Base-by-base conservation (phyloP, 2,888 invertebrate genomes). In the Dryomyza anilis region DNA sequence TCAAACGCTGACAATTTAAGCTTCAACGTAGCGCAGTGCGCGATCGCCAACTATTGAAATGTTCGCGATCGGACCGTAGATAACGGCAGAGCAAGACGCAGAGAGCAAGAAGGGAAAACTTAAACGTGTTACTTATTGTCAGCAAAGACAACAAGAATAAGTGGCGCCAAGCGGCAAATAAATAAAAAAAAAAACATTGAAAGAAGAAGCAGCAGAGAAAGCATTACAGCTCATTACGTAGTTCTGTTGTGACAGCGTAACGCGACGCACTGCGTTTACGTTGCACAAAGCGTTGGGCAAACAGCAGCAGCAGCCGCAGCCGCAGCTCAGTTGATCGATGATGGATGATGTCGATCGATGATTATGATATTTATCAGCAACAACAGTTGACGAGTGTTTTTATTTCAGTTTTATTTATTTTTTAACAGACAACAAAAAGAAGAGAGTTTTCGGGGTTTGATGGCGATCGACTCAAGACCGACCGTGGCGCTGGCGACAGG, bases 141-240 rank as follows among this genome's bases (percentile, higher is more conserved):
- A 33, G 23, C 3, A n/a, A 21, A 50, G 50, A 25, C 50, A 50
- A 27, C 27, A 60, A 62, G 61, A 70, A 71, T 64, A 46, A 68
- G 73, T 74, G 78, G 78, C 78, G 78, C 78, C 78, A 68, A 71
- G 75, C 70, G 71, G 71, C 73, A 76, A 77, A 78, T 70, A 74
- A 66, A 52, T 27, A 56, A 61, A 62, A 48, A 5, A 19, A 55
- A 45, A 30, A 55, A n/a, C 30, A 64, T 52, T 19, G 10, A 21
- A 55, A 4, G 23, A 48, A 19, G 48, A 48, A 48, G n/a, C 21
- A 25, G 25, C 14, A 21, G 19, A 19, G 21, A 50, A 50, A 14
- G 5, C 19, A 6, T 23, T 4, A 25, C 19, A 48, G 6, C 48
- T 12, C 10, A 16, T 50, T 14, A 50, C 6, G 50, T 6, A 5